A percentile compares a stretch with the other conserved stretches of the same genome.
Conservation (phyloP, 2,113 vertebrate species). For the Pterophyllum scalare region DNA sequence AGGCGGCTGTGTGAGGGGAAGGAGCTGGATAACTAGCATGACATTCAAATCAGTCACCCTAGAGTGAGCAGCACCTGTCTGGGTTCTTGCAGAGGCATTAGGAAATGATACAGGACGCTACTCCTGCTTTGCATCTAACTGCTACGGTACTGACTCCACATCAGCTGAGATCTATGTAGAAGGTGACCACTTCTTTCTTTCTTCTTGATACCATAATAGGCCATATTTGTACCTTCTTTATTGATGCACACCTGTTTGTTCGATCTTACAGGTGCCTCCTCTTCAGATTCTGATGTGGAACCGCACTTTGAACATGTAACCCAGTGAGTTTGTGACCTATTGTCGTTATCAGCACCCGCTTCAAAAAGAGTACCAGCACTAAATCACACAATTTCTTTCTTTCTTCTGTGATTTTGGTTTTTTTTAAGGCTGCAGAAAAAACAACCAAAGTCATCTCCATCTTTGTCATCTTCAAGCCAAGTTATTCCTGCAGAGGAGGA, state of each 20-base stretch:
- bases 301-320: constrained; percentile 83
- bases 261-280: constrained; percentile 86
- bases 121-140: constrained; percentile 96
- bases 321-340: constrained; percentile 83
- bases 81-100: constrained; percentile 93
- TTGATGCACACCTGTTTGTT: constrained; percentile 9
- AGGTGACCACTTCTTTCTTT: constrained; percentile 82
- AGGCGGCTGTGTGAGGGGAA: constrained; percentile 99
- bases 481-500: constrained; percentile 64
- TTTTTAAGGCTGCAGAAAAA: constrained; percentile 80
- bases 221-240: background rate
- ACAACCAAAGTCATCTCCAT: constrained; percentile 33
- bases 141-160: constrained; percentile 95
- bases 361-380: background rate
- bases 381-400: background rate
- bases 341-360: background rate
- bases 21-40: constrained; percentile 94
- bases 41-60: constrained; percentile 91
- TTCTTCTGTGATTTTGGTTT: background rate
- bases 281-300: constrained; percentile 93
- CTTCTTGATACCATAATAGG: background rate
- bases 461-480: constrained; percentile 57
- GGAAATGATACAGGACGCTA: constrained; percentile 98
- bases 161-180: constrained; percentile 99
- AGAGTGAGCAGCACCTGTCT: constrained; percentile 88